Conservation (phyloP, 2,797 vertebrate genomes). For the Spea hammondii region DNA sequence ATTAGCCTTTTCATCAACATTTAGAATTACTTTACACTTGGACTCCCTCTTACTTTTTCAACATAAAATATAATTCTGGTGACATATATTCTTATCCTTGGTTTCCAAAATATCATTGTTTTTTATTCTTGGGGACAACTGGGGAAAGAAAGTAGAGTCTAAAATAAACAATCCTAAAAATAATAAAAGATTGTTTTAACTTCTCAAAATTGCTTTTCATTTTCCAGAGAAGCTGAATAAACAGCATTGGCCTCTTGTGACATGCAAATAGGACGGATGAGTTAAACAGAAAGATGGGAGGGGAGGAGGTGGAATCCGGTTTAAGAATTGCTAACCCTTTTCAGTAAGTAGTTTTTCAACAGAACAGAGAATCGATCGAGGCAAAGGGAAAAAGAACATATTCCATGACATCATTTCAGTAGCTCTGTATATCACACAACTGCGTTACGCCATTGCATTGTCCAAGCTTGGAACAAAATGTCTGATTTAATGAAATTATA, state of each 20-base stretch:
- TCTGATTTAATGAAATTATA: background rate
- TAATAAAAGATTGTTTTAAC: slow-evolving; percentile 79
- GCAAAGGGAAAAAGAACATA: too few relatives aligned
- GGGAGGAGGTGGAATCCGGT: slow-evolving; percentile 28
- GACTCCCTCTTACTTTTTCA: background rate
- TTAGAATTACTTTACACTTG: background rate
- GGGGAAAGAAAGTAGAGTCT: slow-evolving; percentile 30
- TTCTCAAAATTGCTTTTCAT: slow-evolving; percentile 75
- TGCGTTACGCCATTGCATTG: too few relatives aligned
- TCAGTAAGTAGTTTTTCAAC: slow-evolving; percentile 43
- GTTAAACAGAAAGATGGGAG: slow-evolving; percentile 50
- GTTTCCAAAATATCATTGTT: slow-evolving; percentile 54
- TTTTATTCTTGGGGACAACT: slow-evolving; percentile 55
- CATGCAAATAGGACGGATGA: slow-evolving; percentile 55
- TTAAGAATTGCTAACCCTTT: slow-evolving; percentile 18
- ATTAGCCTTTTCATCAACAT: too few relatives aligned
- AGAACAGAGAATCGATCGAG: slow-evolving; percentile 16
- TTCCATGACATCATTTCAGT: background rate
- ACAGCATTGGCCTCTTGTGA: slow-evolving; percentile 73
- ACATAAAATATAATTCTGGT: slow-evolving; percentile 1
- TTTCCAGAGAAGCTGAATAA: slow-evolving; percentile 85
- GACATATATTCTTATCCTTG: slow-evolving; percentile 24
- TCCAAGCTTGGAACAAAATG: background rate
- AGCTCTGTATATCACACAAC: background rate
- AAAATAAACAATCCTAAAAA: slow-evolving; percentile 70